Evolutionary conservation across 2,888 invertebrate species (phyloP).

Genomic region (Philhelius pedissequus): DNA sequence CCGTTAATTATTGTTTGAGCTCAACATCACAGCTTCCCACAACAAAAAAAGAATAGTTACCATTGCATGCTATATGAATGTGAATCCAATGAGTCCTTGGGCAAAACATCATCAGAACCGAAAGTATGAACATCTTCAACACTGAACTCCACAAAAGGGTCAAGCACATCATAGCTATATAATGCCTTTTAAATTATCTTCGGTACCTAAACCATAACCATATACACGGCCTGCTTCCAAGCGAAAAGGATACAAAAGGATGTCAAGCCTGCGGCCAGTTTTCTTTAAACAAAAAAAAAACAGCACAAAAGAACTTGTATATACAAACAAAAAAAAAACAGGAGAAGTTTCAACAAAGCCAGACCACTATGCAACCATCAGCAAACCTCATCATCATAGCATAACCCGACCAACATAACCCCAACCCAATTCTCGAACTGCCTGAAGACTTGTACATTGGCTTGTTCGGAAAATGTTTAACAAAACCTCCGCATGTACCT

Average conservation of each 20-base stretch:
- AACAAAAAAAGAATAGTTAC: no score
- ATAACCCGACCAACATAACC: conserved; percentile 67
- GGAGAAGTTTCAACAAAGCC: conserved; percentile 9
- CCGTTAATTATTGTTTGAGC: no score
- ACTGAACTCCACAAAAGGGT: conserved; percentile 53
- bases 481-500: conserved; percentile 70
- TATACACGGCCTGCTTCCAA: background rate
- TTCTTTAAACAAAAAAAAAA: conserved; percentile 44
- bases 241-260: conserved; percentile 41
- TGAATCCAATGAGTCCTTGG: conserved; percentile 51
- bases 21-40: no score
- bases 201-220: background rate
- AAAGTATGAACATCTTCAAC: conserved; percentile 38
- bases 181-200: conserved; percentile 19
- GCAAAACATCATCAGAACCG: conserved; percentile 39
- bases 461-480: conserved; percentile 70
- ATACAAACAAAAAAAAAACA: background rate
- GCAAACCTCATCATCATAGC: conserved; percentile 52
- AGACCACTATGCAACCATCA: conserved; percentile 35
- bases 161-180: conserved; percentile 19
- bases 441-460: conserved; percentile 70
- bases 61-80: background rate
- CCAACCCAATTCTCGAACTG: conserved; percentile 66
- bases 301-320: conserved; percentile 42
- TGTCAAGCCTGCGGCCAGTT: conserved; percentile 56